phyloP scores from a whole-genome alignment of 2,113 vertebrate species.

The Nerophis lumbriciformis region DNA sequence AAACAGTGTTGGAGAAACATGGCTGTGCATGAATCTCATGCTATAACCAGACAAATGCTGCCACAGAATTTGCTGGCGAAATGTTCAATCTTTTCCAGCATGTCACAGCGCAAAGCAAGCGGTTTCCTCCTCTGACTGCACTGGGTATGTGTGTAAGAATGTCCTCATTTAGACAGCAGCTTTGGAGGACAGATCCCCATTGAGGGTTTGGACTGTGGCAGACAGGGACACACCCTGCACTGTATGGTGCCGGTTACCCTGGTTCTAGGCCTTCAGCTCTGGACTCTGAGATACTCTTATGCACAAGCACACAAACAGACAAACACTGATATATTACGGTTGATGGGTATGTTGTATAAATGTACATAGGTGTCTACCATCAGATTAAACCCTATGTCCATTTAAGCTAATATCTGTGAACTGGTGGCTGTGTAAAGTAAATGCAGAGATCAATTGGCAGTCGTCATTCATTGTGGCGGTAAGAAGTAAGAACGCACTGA shows the following conservation, averaged over 20 bases:
- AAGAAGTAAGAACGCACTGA: not conserved
- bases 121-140: constrained; percentile 19
- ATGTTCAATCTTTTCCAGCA: constrained; percentile 2
- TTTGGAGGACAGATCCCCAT: constrained; percentile 58
- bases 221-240: constrained; percentile 56
- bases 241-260: constrained; percentile 30
- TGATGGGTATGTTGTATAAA: not conserved
- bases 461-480: constrained; percentile 5
- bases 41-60: constrained; percentile 2
- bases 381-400: constrained; percentile 7
- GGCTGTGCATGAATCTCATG: constrained; percentile 2
- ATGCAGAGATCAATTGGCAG: not conserved
- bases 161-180: constrained; percentile 51
- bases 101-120: constrained; percentile 9
- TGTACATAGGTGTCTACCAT: constrained; percentile 8
- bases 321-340: not conserved
- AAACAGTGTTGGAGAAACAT: constrained; percentile 14
- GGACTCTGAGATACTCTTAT: not conserved
- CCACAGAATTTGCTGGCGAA: constrained; percentile 2
- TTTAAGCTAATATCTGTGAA: constrained; percentile 17
- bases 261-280: constrained; percentile 10
- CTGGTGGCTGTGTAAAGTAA: not conserved
- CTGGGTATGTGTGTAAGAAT: constrained; percentile 31
- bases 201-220: constrained; percentile 53
- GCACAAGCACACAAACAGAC: constrained; percentile 22